phyloP scores from a whole-genome alignment of 2,888 invertebrate species.

The Drosophila birchii region DNA sequence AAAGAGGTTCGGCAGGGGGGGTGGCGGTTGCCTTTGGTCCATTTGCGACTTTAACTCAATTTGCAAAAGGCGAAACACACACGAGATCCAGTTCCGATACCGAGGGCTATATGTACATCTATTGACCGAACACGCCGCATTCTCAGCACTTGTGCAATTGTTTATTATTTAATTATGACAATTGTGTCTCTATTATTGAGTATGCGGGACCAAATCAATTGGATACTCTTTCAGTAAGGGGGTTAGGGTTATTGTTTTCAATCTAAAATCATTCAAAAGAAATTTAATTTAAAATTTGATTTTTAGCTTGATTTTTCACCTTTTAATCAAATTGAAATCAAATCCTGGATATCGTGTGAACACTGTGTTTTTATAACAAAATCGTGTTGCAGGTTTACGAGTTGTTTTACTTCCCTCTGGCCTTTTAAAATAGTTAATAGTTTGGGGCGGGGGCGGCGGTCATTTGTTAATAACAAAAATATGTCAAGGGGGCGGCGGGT shows the following conservation, averaged over 20 bases:
- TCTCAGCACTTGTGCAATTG: slow-evolving; percentile 58
- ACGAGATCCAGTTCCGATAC: slow-evolving; percentile 27
- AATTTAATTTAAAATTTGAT: no score
- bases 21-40: slow-evolving; percentile 35
- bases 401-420: slow-evolving; percentile 8
- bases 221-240: slow-evolving; percentile 3
- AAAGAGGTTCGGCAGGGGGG: slow-evolving; percentile 3
- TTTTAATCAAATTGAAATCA: no score
- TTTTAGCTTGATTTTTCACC: no score
- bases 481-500: neutral
- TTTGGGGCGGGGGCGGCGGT: slow-evolving; percentile 13
- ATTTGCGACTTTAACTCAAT: slow-evolving; percentile 54
- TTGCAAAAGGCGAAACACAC: slow-evolving; percentile 45
- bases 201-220: slow-evolving; percentile 6
- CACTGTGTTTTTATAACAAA: slow-evolving; percentile 17
- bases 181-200: slow-evolving; percentile 21
- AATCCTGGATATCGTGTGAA: neutral
- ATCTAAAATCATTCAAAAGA: no score
- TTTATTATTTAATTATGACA: slow-evolving; percentile 67
- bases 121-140: slow-evolving; percentile 42
- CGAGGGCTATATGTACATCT: slow-evolving; percentile 24
- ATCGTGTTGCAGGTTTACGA: slow-evolving; percentile 28
- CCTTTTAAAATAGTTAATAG: slow-evolving; percentile 15
- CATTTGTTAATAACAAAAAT: slow-evolving; percentile 11
- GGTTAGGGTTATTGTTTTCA: neutral